A percentile compares a stretch with the other conserved stretches of the same genome.
Conservation (phyloP, 2,113 vertebrate species). For the Crocuta crocuta region DNA sequence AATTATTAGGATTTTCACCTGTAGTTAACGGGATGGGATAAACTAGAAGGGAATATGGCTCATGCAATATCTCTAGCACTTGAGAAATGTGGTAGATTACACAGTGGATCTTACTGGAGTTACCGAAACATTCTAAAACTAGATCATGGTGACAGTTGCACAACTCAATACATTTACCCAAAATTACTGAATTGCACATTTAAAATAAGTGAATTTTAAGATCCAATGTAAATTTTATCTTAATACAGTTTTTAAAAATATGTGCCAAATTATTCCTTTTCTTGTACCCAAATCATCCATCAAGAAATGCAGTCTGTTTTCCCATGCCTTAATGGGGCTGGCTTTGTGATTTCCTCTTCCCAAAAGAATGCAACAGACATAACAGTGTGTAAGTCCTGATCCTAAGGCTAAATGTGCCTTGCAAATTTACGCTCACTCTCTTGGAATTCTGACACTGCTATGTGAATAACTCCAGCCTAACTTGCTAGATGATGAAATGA, state of each 20-base stretch:
- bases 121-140: neutral
- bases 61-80: neutral
- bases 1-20: neutral
- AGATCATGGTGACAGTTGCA: neutral
- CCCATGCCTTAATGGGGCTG: neutral
- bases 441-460: neutral
- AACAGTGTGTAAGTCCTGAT: neutral
- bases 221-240: neutral
- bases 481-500: neutral
- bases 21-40: neutral
- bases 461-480: neutral
- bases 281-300: neutral
- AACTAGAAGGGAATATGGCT: neutral
- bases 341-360: neutral
- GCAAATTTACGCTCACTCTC: neutral
- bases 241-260: neutral
- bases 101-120: neutral
- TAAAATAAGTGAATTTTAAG: slow-evolving; percentile 26
- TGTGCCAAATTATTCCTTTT: neutral
- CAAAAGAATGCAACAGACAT: neutral
- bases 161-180: neutral
- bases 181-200: slow-evolving; percentile 8
- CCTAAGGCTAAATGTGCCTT: neutral
- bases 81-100: neutral
- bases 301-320: neutral